Evolutionary conservation across 92 coral and sea anemone genomes (phyloP), one percentile per base, ranked within the genome.

Genomic region (Parazoanthus atlanticus): DNA sequence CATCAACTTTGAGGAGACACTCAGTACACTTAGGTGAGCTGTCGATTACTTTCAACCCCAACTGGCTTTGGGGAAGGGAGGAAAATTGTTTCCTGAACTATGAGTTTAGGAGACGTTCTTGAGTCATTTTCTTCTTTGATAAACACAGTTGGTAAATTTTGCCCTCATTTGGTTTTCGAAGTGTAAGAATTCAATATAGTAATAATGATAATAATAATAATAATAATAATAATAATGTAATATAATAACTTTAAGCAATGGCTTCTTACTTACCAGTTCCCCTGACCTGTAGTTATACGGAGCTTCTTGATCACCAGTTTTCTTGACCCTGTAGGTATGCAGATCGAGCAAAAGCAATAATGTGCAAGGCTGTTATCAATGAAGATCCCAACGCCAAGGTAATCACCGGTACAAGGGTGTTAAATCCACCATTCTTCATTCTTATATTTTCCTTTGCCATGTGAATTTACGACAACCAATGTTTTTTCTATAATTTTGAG

Each of bases 371-470:
- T 83, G 92, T 97, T 8, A 85, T 97, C 36, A 97, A 97, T 64
- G 99, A 97, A 67, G 99, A 96, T 79, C 99, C 99, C 19, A 97
- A 97, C 86, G 98, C 98, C 25, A 97, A 97, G 99, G 99, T 97
- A 87, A 34, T 78, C 36, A 78, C 12, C 13, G 28, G 23, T 84
- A 21, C 41, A 17, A 28, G 3, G 10, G 31, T 69, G 31, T 26
- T 66, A 82, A 41, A 13, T n/a, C 49, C 46, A 34, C 6, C 5
- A 21, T 47, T 41, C 16, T 21, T 43, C 17, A 6, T 10, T 78
- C 6, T 43, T 16, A 4, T 30, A 5, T 11, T 16, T 47, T 41
- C 26, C 61, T 43, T 77, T 77, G 16, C 26, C 30, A 64, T 80
- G 79, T 25, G 47, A 19, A 16, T 8, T 16, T 43, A 5, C 5